Evolutionary conservation across 2,797 vertebrate species (phyloP), one percentile per base, ranked within the genome.

Genomic region (Brachyalestes nurse): DNA sequence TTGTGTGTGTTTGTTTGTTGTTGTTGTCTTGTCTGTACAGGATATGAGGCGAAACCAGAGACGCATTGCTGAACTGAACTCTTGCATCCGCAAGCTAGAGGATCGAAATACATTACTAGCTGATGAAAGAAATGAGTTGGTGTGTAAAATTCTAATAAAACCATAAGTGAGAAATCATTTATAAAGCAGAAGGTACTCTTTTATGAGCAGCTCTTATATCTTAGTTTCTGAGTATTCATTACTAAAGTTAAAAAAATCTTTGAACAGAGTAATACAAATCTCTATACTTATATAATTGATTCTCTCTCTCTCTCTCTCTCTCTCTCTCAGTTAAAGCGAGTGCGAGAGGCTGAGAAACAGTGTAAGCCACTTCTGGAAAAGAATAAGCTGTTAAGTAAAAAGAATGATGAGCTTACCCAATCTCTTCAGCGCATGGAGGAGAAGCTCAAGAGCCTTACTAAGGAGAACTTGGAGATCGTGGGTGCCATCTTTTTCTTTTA

Each of bases 401-500:
- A 97, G 93, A 99, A 99, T 0, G 97, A 99, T 34, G 98, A 99
- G 51, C 90, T 99, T 83, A 96, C 95, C 89, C 95, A 96, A 76
- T 96, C 96, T 1, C 90, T 99, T 81, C 98, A 99, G 85, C 97
- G 97, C 81, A 94, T 97, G 93, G 98, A 99, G 86, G 97, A 99
- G 7, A 99, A 99, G 83, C 90, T 98, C 53, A 99, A 97, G 93
- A 89, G 88, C 10, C 80, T 98, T 71, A 93, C 92, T 77, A 99
- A 95, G 91, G 98, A 99, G 90, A 99, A 99, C 90, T 90, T 94
- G 51, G 98, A 99, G 92, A 98, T 99, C 97, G 98, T 99, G 79
- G 64, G 96, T 66, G 38, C 17, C 6, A 66, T 42, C 51, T 53
- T 10, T 8, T 13, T 40, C 42, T 12, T 13, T 9, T 12, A 60